Evolutionary conservation across 2,888 invertebrate genomes (phyloP), one percentile per base, ranked within the genome.

Genomic region (Eupsilia transversa): DNA sequence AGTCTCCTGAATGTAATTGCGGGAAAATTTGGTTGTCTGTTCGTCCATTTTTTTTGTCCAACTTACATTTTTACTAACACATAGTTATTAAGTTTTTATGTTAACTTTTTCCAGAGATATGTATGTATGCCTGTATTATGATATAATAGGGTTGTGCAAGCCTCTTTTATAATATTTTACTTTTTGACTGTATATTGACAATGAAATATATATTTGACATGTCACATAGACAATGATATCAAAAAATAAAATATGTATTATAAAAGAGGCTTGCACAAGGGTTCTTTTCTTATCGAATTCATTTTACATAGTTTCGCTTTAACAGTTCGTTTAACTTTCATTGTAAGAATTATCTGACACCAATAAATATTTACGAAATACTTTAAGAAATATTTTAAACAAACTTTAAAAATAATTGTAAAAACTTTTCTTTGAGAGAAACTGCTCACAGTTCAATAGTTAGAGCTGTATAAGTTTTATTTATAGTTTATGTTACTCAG

Each of bases 401-500:
- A 41, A 72, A 72, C 49, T 79, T 66, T 6, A 30, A 4, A 67
- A 63, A 69, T 77, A 63, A 63, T 63, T 69, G 56, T 23, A 14
- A 65, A 71, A 64, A 49, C 9, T 64, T 68, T 64, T 57, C 35
- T 61, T 38, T n/a, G 30, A 33, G 46, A 70, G n/a, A 35, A 63
- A 67, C 35, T 23, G 46, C 77, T 82, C 35, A 14, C n/a, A 65
- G 60, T 68, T 59, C 41, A 38, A 67, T 49, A n/a, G 5, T 10
- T 81, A 38, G 14, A 49, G 33, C 38, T 72, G 41, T 30, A 30
- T 60, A 74, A 74, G 41, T 82, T 71, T 66, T 43, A 38, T 74
- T 78, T 74, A 61, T 35, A 61, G 57, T 74, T 71, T 66, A 69
- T 61, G 60, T 81, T 71, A 46, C 43, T 49, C 38, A 17, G 57